phyloP scores from a whole-genome alignment of 2,888 invertebrate species.

The Hylaea fasciaria region DNA sequence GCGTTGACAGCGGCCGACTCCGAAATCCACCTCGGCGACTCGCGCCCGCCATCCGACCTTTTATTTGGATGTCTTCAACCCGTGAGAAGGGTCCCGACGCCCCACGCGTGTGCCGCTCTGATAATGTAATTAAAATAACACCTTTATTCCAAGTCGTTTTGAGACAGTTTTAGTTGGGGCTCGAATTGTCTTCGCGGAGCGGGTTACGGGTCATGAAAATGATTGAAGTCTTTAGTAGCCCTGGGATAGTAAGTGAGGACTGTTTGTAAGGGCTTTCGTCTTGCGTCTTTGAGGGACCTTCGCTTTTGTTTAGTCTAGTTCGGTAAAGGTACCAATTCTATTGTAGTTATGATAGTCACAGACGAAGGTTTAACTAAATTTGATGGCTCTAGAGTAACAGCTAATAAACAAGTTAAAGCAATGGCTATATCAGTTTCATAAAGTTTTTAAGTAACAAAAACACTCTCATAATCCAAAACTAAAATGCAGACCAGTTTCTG shows the following conservation, averaged over 20 bases:
- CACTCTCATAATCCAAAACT: no score
- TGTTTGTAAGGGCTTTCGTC: background rate
- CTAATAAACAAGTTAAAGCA: no score
- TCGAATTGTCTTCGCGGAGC: conserved; percentile 19
- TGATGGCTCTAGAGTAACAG: no score
- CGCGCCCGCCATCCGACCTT: conserved; percentile 71
- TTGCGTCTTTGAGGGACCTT: no score
- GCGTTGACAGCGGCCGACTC: background rate
- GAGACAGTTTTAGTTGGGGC: conserved; percentile 28
- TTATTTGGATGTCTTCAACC: conserved; percentile 84
- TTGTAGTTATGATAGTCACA: no score
- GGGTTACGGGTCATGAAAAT: conserved; percentile 25
- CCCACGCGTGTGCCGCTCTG: conserved; percentile 77
- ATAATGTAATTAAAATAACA: conserved; percentile 86
- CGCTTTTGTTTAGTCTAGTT: no score
- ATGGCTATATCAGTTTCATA: no score
- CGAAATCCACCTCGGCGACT: conserved; percentile 18
- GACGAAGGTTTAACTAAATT: no score
- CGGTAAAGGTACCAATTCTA: no score
- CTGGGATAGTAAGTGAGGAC: background rate
- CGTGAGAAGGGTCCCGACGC: conserved; percentile 79
- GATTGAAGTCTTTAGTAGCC: conserved; percentile 22
- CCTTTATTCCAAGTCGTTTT: conserved; percentile 68
- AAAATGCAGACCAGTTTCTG: no score
- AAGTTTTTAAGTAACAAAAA: no score